Base-by-base conservation (phyloP, 2,797 vertebrate genomes). In the Geotrypetes seraphini region DNA sequence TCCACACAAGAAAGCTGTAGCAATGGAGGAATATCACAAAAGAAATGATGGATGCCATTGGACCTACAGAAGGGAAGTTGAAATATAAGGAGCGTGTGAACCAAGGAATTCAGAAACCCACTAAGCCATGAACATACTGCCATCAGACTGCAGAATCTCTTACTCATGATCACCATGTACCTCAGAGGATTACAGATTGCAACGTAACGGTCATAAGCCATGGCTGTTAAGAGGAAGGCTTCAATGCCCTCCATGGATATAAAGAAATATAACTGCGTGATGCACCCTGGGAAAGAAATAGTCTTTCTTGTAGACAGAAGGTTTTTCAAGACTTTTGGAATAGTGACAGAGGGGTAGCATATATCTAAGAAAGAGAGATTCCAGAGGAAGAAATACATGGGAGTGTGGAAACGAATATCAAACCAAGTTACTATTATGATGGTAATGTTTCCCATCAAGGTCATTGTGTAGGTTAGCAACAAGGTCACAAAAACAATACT, bases 401-500 rank as follows among this genome's bases (percentile, higher is more conserved):
- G 31, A 2, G 17, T 43, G 7, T 53, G 48, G 33, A 59, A 35
- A 4, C 18, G 48, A 5, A 1, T 4, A 41, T 43, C 35, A 33
- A 12, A 7, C 31, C 25, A 40, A 4, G 49, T 16, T 8, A 51
- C 37, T 19, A 10, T 31, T 29, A 56, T 12, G 11, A 53, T 53
- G 10, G 36, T 14, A 28, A 47, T 34, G 20, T 59, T 56, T 9
- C 31, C 28, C n/a, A 29, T 6, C 5, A 56, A 8, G 29, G 22
- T 39, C 12, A 38, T 17, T 15, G 36, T 7, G 33, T 37, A 57
- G 26, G 28, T 35, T 6, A 7, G 8, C 11, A 47, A 34, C 51
- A 52, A 42, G 35, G 39, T 3, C 10, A 23, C 22, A 21, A 44
- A 62, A 22, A 46, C 21, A 29, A 53, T 16, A 43, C 46, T 43